Percentiles rank a stretch among this genome's conserved stretches.
phyloP scores from a whole-genome alignment of 2,888 invertebrate species.

The Salticus scenicus region DNA sequence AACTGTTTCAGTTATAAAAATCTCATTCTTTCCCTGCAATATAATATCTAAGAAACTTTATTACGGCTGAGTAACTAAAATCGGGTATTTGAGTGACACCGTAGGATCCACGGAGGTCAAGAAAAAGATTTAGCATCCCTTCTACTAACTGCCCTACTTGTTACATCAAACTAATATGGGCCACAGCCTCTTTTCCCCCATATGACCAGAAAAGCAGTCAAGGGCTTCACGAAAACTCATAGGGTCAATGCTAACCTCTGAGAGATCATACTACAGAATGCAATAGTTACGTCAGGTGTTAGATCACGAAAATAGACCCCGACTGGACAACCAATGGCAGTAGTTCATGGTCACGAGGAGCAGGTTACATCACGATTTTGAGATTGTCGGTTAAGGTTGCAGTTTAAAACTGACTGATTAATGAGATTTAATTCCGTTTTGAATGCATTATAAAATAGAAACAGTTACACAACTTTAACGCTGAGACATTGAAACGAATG shows the following conservation, averaged over 20 bases:
- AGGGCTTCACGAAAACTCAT: slow-evolving; percentile 31
- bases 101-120: not conserved
- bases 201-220: slow-evolving; percentile 30
- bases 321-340: slow-evolving; percentile 1
- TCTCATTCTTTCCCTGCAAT: too few species aligned
- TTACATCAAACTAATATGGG: slow-evolving; percentile 2
- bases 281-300: slow-evolving; percentile 59
- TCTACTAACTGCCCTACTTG: slow-evolving; percentile 32
- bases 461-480: not conserved
- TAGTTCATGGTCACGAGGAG: slow-evolving; percentile 36
- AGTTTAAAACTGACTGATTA: not conserved
- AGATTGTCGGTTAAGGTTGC: slow-evolving; percentile 59
- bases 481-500: not conserved
- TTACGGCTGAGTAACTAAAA: too few species aligned
- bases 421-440: not conserved
- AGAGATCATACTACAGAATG: not conserved
- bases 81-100: too few species aligned
- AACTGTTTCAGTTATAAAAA: too few species aligned
- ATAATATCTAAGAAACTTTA: too few species aligned
- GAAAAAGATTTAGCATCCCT: not conserved
- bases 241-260: slow-evolving; percentile 56
- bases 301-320: slow-evolving; percentile 40
- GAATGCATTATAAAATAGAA: not conserved
- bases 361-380: slow-evolving; percentile 30
- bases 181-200: slow-evolving; percentile 21